Evolutionary conservation across 2,113 vertebrate genomes (phyloP).

Genomic region (Silurus meridionalis): DNA sequence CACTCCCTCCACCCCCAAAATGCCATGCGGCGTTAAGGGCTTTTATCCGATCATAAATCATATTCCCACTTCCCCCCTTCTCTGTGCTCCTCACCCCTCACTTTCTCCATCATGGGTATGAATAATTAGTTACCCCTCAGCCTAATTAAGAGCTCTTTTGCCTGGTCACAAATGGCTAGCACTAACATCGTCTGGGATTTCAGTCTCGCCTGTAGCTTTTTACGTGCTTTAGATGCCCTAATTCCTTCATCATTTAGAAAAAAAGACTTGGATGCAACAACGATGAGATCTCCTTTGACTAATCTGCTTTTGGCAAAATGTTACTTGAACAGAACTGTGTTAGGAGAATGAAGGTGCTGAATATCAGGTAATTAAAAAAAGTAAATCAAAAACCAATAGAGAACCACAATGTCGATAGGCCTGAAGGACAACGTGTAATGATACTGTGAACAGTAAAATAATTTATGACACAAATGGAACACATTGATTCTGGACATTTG

Average conservation of each 20-base stretch:
- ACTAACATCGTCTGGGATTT: conserved; percentile 34
- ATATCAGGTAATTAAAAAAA: not conserved
- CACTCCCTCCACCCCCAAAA: not conserved
- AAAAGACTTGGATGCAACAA: conserved; percentile 29
- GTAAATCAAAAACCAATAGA: not conserved
- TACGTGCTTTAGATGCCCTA: conserved; percentile 35
- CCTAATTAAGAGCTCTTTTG: conserved; percentile 51
- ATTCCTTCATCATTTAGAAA: conserved; percentile 37
- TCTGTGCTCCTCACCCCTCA: conserved; percentile 3
- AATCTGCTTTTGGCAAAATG: not conserved
- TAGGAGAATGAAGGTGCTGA: not conserved
- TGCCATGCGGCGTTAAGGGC: not conserved
- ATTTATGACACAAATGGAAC: not conserved
- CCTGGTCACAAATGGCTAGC: conserved; percentile 23
- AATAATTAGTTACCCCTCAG: conserved; percentile 47
- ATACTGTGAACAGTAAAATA: not conserved
- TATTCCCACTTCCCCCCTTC: conserved; percentile 10
- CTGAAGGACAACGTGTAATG: not conserved
- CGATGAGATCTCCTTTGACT: conserved; percentile 10
- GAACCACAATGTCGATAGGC: not conserved
- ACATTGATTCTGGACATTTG: not conserved
- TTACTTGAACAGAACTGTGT: not conserved
- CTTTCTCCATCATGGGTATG: conserved; percentile 39
- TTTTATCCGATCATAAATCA: conserved; percentile 45
- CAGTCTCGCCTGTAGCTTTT: conserved; percentile 32